A percentile compares a stretch with the other conserved stretches of the same genome.
These are phyloP conservation scores for Sakesphorus luctuosus DNA, from an alignment of 2,113 vertebrate species.

Conservation along the genomic window DNA sequence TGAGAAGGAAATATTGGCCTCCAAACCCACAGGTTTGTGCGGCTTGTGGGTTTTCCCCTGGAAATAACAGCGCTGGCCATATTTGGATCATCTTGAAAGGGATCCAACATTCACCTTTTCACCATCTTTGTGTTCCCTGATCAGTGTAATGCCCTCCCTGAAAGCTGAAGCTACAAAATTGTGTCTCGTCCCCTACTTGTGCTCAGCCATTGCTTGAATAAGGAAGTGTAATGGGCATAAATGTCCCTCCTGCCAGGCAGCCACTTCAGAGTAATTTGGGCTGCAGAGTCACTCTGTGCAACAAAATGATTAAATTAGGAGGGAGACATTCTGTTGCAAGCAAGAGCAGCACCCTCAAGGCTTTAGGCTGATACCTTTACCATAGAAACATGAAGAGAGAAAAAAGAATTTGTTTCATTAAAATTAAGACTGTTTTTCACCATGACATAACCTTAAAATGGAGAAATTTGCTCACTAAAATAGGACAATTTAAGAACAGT, in stretches of 20 bases:
- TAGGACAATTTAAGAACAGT: constrained; percentile 56
- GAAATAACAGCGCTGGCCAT: background rate
- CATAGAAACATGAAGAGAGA: constrained; percentile 21
- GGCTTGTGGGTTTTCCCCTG: background rate
- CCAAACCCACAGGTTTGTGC: background rate
- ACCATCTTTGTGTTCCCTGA: background rate
- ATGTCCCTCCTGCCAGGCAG: constrained; percentile 47
- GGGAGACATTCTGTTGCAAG: constrained; percentile 25
- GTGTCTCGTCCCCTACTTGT: background rate
- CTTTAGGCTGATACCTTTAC: constrained; percentile 19
- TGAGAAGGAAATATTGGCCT: background rate
- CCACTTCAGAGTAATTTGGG: constrained; percentile 53
- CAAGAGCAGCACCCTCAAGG: constrained; percentile 28
- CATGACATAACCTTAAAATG: constrained; percentile 61
- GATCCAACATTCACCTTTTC: background rate
- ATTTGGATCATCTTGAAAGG: background rate
- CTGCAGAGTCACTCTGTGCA: constrained; percentile 30
- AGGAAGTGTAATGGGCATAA: constrained; percentile 36
- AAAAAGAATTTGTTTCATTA: constrained; percentile 72
- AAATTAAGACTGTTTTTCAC: constrained; percentile 64
- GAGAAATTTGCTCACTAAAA: constrained; percentile 39
- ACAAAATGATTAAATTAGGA: constrained; percentile 55
- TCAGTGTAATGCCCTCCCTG: background rate
- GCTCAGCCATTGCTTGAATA: constrained; percentile 1
- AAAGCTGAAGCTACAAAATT: constrained; percentile 9